Evolutionary conservation across 2,113 vertebrate species (phyloP).

Genomic region (Mormyrus iriodes): DNA sequence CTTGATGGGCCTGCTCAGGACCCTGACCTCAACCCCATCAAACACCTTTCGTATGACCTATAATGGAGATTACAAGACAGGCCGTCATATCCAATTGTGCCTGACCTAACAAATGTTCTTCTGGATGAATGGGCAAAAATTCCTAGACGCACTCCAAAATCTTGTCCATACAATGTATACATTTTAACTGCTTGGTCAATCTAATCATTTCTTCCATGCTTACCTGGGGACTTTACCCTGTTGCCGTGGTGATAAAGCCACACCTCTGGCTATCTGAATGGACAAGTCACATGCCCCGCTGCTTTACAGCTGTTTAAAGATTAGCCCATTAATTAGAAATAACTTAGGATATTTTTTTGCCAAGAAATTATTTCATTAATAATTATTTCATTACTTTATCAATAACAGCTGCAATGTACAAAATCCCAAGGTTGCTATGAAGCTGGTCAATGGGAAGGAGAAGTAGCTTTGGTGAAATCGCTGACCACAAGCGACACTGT

Average conservation of each 20-base stretch:
- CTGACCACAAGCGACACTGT: neutral
- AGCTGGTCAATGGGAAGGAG: neutral
- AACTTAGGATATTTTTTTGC: neutral
- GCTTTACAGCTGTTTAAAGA: neutral
- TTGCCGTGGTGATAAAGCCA: conserved; percentile 52
- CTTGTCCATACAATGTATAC: too few relatives aligned
- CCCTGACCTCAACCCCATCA: neutral
- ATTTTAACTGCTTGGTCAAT: too few relatives aligned
- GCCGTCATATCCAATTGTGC: neutral
- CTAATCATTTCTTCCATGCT: conserved; percentile 6
- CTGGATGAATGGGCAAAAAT: neutral
- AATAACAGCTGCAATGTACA: neutral
- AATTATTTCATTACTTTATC: neutral
- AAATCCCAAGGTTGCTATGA: neutral
- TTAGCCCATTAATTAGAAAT: neutral
- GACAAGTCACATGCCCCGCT: conserved; percentile 38
- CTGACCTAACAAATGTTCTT: neutral
- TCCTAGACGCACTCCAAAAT: neutral
- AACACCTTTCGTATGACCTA: neutral
- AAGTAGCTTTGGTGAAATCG: neutral
- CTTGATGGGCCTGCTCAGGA: neutral
- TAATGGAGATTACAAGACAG: neutral
- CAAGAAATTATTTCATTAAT: neutral
- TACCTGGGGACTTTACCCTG: conserved; percentile 32
- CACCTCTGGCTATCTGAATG: conserved; percentile 58